Percentiles rank a stretch among this genome's conserved stretches.
Evolutionary conservation across 2,113 vertebrate genomes (phyloP).

Genomic region (Sapayoa aenigma): DNA sequence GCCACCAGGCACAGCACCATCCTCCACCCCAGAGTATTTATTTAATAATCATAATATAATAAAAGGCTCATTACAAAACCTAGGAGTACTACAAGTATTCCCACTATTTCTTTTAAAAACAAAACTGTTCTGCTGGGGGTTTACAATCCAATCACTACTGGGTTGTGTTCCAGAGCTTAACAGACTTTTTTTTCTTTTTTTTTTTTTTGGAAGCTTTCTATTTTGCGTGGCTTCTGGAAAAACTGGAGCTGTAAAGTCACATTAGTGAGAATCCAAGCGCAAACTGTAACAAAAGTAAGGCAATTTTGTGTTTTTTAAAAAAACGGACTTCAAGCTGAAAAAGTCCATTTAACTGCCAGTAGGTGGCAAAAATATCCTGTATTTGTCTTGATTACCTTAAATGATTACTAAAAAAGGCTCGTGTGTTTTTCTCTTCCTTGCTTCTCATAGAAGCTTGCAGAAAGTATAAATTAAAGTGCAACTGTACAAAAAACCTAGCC

Average conservation of each 20-base stretch:
- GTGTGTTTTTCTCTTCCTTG: background rate
- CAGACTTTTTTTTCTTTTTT: background rate
- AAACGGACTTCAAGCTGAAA: slow-evolving; percentile 23
- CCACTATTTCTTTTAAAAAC: slow-evolving; percentile 35
- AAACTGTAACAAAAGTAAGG: slow-evolving; percentile 65
- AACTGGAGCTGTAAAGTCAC: background rate
- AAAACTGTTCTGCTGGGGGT: background rate
- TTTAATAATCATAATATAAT: background rate
- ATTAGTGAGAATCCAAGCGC: background rate
- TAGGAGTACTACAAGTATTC: slow-evolving; percentile 24
- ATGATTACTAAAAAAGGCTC: slow-evolving; percentile 44
- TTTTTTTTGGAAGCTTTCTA: background rate
- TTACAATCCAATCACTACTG: background rate
- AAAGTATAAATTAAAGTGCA: slow-evolving; percentile 64
- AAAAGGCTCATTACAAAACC: slow-evolving; percentile 37
- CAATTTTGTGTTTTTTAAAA: slow-evolving; percentile 6
- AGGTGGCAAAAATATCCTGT: slow-evolving; percentile 44
- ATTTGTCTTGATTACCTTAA: slow-evolving; percentile 19
- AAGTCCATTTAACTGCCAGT: slow-evolving; percentile 40
- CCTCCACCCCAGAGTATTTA: background rate
- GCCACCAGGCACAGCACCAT: background rate
- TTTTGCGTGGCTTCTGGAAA: slow-evolving; percentile 15
- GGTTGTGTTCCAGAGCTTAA: background rate
- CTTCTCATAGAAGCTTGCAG: slow-evolving; percentile 28
- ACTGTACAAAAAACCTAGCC: background rate